phyloP scores from a whole-genome alignment of 2,888 invertebrate species.

The Tachystola acroxantha region DNA sequence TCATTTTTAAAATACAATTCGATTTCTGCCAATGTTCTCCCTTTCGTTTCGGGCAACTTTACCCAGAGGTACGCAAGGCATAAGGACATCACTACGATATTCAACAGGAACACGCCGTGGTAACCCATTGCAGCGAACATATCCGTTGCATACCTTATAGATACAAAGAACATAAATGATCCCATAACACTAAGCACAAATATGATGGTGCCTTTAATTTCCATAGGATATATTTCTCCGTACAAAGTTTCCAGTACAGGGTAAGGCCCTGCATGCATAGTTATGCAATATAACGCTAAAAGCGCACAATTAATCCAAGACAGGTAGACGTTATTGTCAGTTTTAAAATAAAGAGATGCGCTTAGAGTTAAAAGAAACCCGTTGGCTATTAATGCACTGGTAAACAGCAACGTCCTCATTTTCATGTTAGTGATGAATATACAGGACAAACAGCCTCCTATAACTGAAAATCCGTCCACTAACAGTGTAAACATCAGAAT shows the following conservation, averaged over 20 bases:
- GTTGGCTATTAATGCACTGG: constrained; percentile 16
- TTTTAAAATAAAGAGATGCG: constrained; percentile 13
- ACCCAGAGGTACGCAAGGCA: constrained; percentile 24
- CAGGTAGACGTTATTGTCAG: constrained; percentile 5
- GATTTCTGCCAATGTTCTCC: constrained; percentile 30
- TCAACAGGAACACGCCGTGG: constrained; percentile 26
- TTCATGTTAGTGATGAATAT: constrained; percentile 16
- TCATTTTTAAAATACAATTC: constrained; percentile 26
- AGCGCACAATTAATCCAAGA: constrained; percentile 17
- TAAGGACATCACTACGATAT: constrained; percentile 16
- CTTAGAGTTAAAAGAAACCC: constrained; percentile 14
- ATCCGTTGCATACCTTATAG: constrained; percentile 17
- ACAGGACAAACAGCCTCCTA: constrained; percentile 18
- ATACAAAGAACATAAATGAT: constrained; percentile 20
- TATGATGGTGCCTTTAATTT: constrained; percentile 22
- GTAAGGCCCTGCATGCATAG: constrained; percentile 23
- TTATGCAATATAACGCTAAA: constrained; percentile 21
- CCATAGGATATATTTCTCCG: constrained; percentile 26
- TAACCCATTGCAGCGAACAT: constrained; percentile 23
- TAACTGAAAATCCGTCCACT: constrained; percentile 14
- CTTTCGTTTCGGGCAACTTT: constrained; percentile 30
- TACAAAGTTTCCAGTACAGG: constrained; percentile 24
- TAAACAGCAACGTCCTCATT: constrained; percentile 17
- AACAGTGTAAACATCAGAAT: constrained; percentile 18
- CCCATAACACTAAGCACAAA: constrained; percentile 16